Evolutionary conservation across 1,140 invertebrate genomes (phyloP).

Genomic region (Drosophila neocordata): DNA sequence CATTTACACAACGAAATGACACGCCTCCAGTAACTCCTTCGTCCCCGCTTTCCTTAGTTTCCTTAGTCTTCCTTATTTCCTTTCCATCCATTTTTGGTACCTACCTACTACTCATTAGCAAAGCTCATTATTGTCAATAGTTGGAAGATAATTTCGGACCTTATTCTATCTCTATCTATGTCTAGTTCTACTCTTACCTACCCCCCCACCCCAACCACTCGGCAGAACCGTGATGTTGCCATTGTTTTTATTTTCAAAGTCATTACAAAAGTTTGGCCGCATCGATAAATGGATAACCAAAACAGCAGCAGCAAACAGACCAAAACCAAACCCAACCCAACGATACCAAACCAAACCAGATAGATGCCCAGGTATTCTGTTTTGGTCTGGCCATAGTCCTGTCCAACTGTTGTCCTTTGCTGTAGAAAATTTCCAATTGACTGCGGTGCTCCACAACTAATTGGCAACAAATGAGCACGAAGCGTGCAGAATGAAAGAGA

Average conservation of each 20-base stretch:
- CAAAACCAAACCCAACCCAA: not conserved
- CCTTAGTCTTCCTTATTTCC: not conserved
- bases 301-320: constrained; percentile 58
- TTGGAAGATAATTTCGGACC: constrained; percentile 59
- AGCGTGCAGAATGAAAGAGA: constrained; percentile 32
- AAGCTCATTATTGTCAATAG: constrained; percentile 81
- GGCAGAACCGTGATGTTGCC: constrained; percentile 50
- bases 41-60: not conserved
- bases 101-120: constrained; percentile 66
- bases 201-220: constrained; percentile 12
- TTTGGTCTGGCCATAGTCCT: not conserved
- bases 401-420: not conserved
- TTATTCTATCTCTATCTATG: constrained; percentile 19
- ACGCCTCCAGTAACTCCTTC: not conserved
- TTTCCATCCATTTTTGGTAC: constrained; percentile 18
- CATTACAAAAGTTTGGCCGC: constrained; percentile 77
- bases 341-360: not conserved
- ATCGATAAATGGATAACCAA: constrained; percentile 81
- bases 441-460: constrained; percentile 77
- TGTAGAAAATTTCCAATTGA: constrained; percentile 74
- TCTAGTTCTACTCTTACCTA: not conserved
- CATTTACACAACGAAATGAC: constrained; percentile 60
- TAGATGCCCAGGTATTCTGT: constrained; percentile 21
- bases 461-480: constrained; percentile 79
- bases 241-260: constrained; percentile 78